These are phyloP conservation scores for Sebastes steindachneri DNA, from an alignment of 2,797 vertebrate species.

Conservation along the genomic window DNA sequence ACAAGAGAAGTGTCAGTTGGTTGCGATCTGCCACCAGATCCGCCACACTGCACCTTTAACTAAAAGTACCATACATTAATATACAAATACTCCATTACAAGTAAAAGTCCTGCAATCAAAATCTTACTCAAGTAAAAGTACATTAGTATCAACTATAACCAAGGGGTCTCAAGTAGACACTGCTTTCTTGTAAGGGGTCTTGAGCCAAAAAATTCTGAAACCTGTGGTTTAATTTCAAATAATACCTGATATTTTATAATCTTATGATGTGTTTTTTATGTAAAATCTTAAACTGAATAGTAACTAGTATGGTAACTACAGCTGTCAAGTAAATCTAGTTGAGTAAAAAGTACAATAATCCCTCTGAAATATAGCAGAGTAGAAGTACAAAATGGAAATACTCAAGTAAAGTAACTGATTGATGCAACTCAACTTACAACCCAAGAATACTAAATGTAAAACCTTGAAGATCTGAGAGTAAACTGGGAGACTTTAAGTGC, in stretches of 20 bases:
- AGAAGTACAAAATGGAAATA: background rate
- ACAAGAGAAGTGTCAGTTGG: too few relatives aligned
- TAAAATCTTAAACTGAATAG: too few relatives aligned
- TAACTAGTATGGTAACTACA: rapidly evolving
- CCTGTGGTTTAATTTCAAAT: background rate
- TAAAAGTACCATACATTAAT: background rate
- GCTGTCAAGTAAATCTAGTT: too few relatives aligned
- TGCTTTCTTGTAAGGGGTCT: background rate
- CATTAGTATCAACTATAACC: background rate
- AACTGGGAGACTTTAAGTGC: background rate
- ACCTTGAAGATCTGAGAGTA: background rate
- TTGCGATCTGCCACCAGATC: too few relatives aligned
- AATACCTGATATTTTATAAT: background rate
- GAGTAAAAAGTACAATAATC: too few relatives aligned
- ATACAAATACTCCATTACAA: background rate
- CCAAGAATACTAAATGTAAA: background rate
- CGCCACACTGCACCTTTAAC: too few relatives aligned
- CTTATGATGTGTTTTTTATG: background rate
- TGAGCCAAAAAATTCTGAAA: background rate
- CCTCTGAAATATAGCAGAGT: too few relatives aligned
- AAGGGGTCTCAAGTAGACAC: background rate
- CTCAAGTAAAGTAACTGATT: background rate
- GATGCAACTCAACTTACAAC: background rate
- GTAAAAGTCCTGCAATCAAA: background rate
- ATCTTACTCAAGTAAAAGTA: background rate